Evolutionary conservation across 1,140 invertebrate genomes (phyloP).

Genomic region (Drosophila nebulosa): DNA sequence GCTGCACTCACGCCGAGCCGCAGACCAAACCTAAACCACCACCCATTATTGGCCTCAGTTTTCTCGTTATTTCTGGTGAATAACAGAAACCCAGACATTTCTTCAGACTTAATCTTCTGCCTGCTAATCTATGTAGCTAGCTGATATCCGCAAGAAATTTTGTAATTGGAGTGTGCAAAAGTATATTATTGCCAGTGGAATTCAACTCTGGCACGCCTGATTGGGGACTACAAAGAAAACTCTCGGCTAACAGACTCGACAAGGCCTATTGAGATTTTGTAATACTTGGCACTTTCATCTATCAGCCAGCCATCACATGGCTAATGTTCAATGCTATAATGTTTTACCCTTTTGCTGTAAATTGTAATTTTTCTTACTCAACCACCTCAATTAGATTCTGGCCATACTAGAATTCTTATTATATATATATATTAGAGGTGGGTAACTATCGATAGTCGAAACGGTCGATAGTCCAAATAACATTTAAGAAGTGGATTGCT

Average conservation of each 20-base stretch:
- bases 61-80: slow-evolving; percentile 35
- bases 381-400: no score
- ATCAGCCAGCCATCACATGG: no score
- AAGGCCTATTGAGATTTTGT: neutral
- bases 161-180: slow-evolving; percentile 20
- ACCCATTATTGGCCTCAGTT: slow-evolving; percentile 69
- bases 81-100: slow-evolving; percentile 37
- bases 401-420: no score
- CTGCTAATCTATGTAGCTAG: neutral
- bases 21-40: slow-evolving; percentile 73
- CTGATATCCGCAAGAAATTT: slow-evolving; percentile 25
- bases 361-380: no score
- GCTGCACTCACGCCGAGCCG: slow-evolving; percentile 70
- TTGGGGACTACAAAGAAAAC: neutral
- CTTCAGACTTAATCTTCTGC: neutral
- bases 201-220: neutral
- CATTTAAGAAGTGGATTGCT: no score
- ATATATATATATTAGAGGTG: no score
- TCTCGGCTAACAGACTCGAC: neutral
- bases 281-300: no score
- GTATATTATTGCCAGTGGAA: slow-evolving; percentile 33
- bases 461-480: no score
- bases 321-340: no score
- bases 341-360: no score
- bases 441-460: no score